Evolutionary conservation across 2,888 invertebrate species (phyloP), one percentile per base, ranked within the genome.

Genomic region (Mythimna vitellina): DNA sequence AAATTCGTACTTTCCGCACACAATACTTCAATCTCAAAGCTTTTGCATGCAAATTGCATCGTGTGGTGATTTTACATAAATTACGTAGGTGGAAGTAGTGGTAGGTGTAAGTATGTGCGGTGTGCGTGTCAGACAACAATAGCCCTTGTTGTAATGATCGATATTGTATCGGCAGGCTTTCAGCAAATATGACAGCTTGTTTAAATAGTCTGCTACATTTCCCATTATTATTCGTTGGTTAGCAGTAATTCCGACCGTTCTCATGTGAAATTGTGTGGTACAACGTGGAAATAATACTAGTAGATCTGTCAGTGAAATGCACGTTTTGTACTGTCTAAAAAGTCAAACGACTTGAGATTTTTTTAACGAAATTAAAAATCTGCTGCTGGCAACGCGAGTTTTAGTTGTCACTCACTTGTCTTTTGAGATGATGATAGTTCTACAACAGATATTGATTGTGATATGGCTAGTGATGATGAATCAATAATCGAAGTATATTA

Each of bases 1-100:
- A 72, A 65, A 56, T 20, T 51, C 60, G 69, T 54, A 68, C 29
- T 68, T 68, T 38, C 62, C 12, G 54, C 29, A 32, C 51, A 81
- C 69, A 66, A 76, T 60, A 58, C 68, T 56, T 49, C 67, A 79
- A 65, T 81, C 61, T 69, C 73, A 22, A 49, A 63, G 75, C 75
- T 73, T 86, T 86, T 67, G 78, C 74, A 86, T 87, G 86, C 81
- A 87, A 88, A 87, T 85, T 80, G 73, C 71, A 82, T 69, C 72
- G 67, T 66, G 71, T 58, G 71, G 63, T 65, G 71, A 78, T 83
- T 84, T 73, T 70, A 74, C 76, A 84, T 82, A 85, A 82, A 82
- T 83, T 83, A 80, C 66, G 67, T 54, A 8, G 42, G 56, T 60
- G 60, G 42, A 60, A 63, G 58, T 46, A 70, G 25, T 42, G 29